Base-by-base conservation (phyloP, 2,888 invertebrate species). In the Drosophila mulleri region DNA sequence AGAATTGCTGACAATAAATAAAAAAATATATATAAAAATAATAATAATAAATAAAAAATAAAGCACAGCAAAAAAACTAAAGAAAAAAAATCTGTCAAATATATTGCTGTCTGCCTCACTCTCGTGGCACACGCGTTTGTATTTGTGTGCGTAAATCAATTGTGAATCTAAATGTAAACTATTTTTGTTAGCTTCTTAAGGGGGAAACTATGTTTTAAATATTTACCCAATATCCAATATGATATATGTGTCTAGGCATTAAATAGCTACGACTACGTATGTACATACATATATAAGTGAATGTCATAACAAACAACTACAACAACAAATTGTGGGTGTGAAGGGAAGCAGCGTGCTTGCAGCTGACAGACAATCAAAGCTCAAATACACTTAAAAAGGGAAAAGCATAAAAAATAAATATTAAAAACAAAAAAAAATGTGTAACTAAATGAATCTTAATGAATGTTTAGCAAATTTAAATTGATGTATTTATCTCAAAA, bases 351-450 rank as follows among this genome's bases (percentile, higher is more conserved):
- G 79, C 82, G 65, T 75, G 77, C 70, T 77, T 81, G 89, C 84
- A 89, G 87, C 84, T 83, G 74, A 84, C 89, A 87, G 89, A 89
- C 89, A 85, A 88, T 85, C 89, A 88, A 75, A 80, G 82, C 75
- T 84, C 72, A 82, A 84, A 77, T 61, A 68, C 62, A 67, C 52
- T 71, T 48, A 44, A 56, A 67, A 12, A 26, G 37, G 14, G 6
- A 39, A 11, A 26, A 23, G 23, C 6, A 23, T 18, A 20, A 35
- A 18, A 35, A 52, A 37, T 14, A 35, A 18, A 29, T 35, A 16
- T 16, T 18, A 6, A 37, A 23, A 23, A 23, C 20, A 23, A 23
- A 35, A 6, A 26, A 1, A 26, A 39, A 54, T 16, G n/a, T 7
- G 3, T 32, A 53, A 20, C 20, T 23, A 53, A 23, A 37, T 35